phyloP scores from a whole-genome alignment of 2,113 vertebrate species.

The Grus americana region DNA sequence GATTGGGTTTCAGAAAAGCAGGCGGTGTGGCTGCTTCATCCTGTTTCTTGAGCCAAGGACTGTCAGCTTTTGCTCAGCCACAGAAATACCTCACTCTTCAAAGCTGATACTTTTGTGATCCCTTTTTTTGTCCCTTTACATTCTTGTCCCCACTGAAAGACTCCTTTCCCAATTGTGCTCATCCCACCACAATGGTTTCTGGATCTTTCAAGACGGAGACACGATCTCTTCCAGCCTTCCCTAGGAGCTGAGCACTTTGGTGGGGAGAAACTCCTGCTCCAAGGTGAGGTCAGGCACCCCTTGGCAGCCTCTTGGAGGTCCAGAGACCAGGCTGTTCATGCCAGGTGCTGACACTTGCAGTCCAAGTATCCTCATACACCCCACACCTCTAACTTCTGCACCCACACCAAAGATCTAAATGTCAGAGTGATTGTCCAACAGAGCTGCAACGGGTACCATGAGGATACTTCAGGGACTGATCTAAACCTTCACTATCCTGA shows the following conservation, averaged over 20 bases:
- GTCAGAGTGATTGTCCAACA: not conserved
- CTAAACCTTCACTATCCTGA: not conserved
- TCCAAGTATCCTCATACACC: not conserved
- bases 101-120: not conserved
- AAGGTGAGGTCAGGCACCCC: not conserved
- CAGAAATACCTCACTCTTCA: not conserved
- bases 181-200: not conserved
- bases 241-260: not conserved
- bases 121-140: not conserved
- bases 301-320: not conserved
- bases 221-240: not conserved
- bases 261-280: not conserved
- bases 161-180: not conserved
- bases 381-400: not conserved
- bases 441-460: fast-evolving
- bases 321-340: not conserved
- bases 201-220: not conserved
- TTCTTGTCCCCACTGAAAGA: not conserved
- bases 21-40: not conserved
- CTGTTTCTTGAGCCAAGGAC: not conserved
- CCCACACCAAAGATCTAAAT: not conserved
- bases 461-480: not conserved
- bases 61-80: not conserved
- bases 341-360: not conserved
- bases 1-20: constrained; percentile 32